Evolutionary conservation across 1,140 invertebrate genomes (phyloP), one percentile per base, ranked within the genome.

Genomic region (Rhynchophorus ferrugineus): DNA sequence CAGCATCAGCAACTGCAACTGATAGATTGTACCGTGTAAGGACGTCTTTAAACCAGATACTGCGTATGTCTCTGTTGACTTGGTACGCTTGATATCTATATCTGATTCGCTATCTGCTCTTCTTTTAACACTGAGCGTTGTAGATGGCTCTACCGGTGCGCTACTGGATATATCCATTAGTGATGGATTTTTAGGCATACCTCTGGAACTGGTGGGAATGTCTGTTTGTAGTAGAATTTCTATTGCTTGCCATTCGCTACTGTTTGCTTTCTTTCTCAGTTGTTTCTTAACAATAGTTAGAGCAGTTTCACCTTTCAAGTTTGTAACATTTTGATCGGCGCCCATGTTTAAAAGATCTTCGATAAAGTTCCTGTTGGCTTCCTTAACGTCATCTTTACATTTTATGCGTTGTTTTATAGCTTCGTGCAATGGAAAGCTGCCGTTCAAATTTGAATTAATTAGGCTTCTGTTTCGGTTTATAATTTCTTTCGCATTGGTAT

Each of bases 1-100:
- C 1, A 54, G 36, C 44, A 48, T 44, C 17, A 58, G 36, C 18
- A 58, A 22, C 42, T 54, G 39, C n/a, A 49, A 14, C 41, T 58
- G 56, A 43, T 49, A 58, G 33, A 49, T 44, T 1, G 20, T 21
- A 9, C 56, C 56, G 38, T 58, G 51, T n/a, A 54, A 22, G 7
- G 36, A 17, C 1, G 0, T 3, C 24, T 49, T 58, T 29, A 54
- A 8, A 3, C 56, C 51, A 24, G 44, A 47, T 5, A 29, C 24
- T 29, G 24, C 24, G 11, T 29, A 29, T 6, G 24, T 29, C n/a
- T n/a, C n/a, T n/a, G n/a, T n/a, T n/a, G n/a, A n/a, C n/a, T n/a
- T n/a, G n/a, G n/a, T n/a, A n/a, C n/a, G n/a, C n/a, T n/a, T n/a
- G n/a, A n/a, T n/a, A n/a, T n/a, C n/a, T n/a, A n/a, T n/a, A n/a